phyloP scores from a whole-genome alignment of 2,888 invertebrate species.

The Aporophyla lueneburgensis region DNA sequence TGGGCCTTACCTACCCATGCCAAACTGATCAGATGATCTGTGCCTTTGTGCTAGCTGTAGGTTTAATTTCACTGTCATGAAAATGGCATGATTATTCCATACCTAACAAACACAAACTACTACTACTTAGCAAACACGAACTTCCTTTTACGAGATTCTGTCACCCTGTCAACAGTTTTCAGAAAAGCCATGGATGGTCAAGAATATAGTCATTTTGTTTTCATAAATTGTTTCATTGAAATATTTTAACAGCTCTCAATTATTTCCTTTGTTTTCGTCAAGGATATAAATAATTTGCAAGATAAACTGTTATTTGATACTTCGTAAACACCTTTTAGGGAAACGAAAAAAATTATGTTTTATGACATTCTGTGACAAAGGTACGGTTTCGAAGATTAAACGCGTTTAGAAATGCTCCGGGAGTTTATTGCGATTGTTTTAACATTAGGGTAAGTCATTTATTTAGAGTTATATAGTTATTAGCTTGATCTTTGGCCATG shows the following conservation, averaged over 20 bases:
- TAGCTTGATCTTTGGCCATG: not conserved
- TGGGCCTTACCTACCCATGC: too few species aligned
- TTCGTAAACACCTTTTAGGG: constrained; percentile 34
- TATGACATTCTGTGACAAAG: constrained; percentile 29
- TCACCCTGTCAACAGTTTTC: not conserved
- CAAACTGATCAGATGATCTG: too few species aligned
- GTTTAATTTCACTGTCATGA: not conserved
- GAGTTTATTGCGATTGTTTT: constrained; percentile 6
- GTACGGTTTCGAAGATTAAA: constrained; percentile 20
- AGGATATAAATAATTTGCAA: constrained; percentile 33
- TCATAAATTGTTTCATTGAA: not conserved
- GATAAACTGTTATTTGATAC: constrained; percentile 48
- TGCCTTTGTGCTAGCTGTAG: not conserved
- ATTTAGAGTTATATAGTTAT: not conserved
- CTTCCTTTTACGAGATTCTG: too few species aligned
- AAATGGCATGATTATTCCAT: too few species aligned
- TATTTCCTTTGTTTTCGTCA: constrained; percentile 29
- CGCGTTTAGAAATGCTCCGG: not conserved
- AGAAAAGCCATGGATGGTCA: not conserved
- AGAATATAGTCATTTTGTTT: constrained; percentile 1
- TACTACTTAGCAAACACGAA: too few species aligned
- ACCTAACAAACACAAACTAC: too few species aligned
- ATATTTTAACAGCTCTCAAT: constrained; percentile 32
- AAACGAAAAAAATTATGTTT: constrained; percentile 19
- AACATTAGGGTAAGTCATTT: not conserved